Evolutionary conservation across 2,888 invertebrate species (phyloP), one percentile per base, ranked within the genome.

Genomic region (Adelphocoris suturalis): DNA sequence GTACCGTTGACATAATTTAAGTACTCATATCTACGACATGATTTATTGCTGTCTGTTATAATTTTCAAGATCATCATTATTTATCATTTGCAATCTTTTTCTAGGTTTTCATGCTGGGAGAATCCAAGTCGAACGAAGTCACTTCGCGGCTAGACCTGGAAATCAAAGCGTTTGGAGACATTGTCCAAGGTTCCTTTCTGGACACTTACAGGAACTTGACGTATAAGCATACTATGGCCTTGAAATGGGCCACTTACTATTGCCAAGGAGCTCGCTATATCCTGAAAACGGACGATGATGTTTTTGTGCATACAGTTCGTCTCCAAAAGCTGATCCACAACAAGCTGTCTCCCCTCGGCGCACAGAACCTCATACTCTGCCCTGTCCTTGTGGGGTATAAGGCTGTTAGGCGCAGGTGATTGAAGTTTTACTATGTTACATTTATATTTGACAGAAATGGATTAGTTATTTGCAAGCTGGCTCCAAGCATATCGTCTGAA

Each of bases 131-230:
- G 37, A 92, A 93, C 78, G 90, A 95, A 13, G 92, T 93, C 23
- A 92, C 91, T 13, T 90, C 91, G 90, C 0, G 91, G 92, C 37
- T 95, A 14, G 92, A 93, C 12, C 92, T 93, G 7, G 97, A 97
- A 0, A 92, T 93, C 0, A 94, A 95, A 92, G 94, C 94, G 0
- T 89, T 89, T 48, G 89, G 89, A 13, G 97, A 97, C 92, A 94
- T 97, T 86, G 94, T 97, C 23, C 96, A 97, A 92, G 97, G 97
- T 0, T 95, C 94, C 90, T 97, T 97, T 92, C 91, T 94, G 68
- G 97, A 97, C 93, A 95, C 96, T 0, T 97, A 97, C 92, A 94
- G 96, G 85, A 97, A 97, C 93, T 95, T 97, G 93, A 97, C 97
- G 0, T 96, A 97, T 92, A 97, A 97, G 92, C 97, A 97, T 93